Base-by-base conservation (phyloP, 2,888 invertebrate species). In the Mayetiola destructor region DNA sequence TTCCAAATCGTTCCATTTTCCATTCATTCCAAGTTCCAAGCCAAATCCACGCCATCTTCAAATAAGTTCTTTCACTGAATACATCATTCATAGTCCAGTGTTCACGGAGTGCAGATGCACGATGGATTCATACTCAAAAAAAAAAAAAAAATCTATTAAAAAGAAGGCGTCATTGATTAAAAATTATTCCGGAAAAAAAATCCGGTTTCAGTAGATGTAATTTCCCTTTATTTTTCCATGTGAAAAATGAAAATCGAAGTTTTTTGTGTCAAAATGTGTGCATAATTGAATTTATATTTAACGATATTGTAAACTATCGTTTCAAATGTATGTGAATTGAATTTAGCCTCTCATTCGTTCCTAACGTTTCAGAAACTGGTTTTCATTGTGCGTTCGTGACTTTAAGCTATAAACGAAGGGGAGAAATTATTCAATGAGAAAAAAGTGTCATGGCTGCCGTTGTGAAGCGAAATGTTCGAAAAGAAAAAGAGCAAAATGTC, bases 401-500 rank as follows among this genome's bases (percentile, higher is more conserved):
- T 32, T 8, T 9, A 32, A 9, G 32, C 32, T 32, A 32, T 32
- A 8, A 32, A 32, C 12, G 12, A 9, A 12, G 32, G 8, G 12
- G 32, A 9, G 8, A 8, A 32, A 32, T 32, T 32, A 32, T 32
- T 32, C 32, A 32, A 12, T 32, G 32, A 9, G 32, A 32, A 32
- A 32, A 32, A 32, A 27, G 48, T 48, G 48, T 48, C 48, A 48
- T 48, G 48, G 48, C 48, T 48, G 48, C 48, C 48, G 9, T 27
- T 27, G 48, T 48, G 48, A 48, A 23, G 48, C 48, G 48, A 23
- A 27, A 27, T 27, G n/a, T n/a, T n/a, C n/a, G n/a, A n/a, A n/a
- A n/a, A n/a, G 27, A 48, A 48, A 48, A 6, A 23, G 48, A 48
- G 48, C 48, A 48, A 48, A 48, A 48, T 48, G 27, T 48, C 48